Evolutionary conservation across 2,888 invertebrate genomes (phyloP).

Genomic region (Athetis lepigone): DNA sequence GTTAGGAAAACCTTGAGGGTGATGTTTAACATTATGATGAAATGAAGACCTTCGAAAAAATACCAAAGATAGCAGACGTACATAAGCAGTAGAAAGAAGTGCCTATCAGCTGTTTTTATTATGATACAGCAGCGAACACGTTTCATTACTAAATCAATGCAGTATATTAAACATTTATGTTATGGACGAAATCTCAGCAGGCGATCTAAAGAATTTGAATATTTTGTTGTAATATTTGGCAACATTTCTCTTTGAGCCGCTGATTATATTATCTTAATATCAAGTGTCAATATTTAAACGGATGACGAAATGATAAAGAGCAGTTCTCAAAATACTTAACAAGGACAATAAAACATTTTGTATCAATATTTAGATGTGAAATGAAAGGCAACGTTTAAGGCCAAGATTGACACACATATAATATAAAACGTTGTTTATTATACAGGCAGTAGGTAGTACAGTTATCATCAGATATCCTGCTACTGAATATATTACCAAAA

Average conservation of each 20-base stretch:
- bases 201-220: constrained; percentile 36
- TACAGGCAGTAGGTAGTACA: too few relatives aligned
- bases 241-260: constrained; percentile 17
- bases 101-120: neutral
- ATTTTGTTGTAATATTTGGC: constrained; percentile 33
- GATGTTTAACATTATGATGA: too few relatives aligned
- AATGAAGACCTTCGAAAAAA: neutral
- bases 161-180: constrained; percentile 9
- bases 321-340: constrained; percentile 37
- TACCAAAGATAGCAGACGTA: neutral
- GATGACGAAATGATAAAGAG: constrained; percentile 46
- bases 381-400: constrained; percentile 24
- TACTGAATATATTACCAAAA: too few relatives aligned
- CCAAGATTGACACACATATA: constrained; percentile 10
- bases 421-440: too few relatives aligned
- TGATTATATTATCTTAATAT: constrained; percentile 35
- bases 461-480: too few relatives aligned
- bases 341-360: constrained; percentile 27
- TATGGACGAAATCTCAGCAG: neutral
- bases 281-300: constrained; percentile 42
- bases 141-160: neutral
- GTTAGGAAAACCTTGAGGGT: too few relatives aligned
- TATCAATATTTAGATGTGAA: constrained; percentile 31
- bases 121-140: constrained; percentile 14
- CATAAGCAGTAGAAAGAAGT: neutral